These are phyloP conservation scores for Paradoxurus hermaphroditus DNA, from an alignment of 2,113 vertebrate species.

Conservation along the genomic window DNA sequence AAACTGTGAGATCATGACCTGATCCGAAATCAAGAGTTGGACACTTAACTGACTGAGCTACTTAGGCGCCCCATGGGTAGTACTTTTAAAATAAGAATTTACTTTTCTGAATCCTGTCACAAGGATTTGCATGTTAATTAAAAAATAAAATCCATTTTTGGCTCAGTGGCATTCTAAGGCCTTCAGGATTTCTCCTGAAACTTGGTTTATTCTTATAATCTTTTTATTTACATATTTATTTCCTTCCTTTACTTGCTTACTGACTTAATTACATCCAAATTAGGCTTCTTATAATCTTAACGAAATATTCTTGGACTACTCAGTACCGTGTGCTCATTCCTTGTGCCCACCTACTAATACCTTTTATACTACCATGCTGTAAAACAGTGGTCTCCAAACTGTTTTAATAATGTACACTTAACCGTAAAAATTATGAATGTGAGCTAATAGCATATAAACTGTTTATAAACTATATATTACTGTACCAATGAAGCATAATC, in stretches of 20 bases:
- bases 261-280: too few species aligned
- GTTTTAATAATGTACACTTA: not conserved
- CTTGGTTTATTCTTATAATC: not conserved
- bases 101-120: not conserved
- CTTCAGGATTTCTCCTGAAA: conserved; percentile 25
- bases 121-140: conserved; percentile 14
- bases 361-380: not conserved
- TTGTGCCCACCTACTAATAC: not conserved
- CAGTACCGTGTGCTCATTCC: not conserved
- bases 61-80: not conserved
- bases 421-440: not conserved
- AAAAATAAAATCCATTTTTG: not conserved
- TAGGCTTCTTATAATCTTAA: not conserved
- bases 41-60: too few species aligned
- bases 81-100: conserved; percentile 35
- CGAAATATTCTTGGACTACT: not conserved
- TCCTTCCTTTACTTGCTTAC: too few species aligned
- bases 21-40: too few species aligned
- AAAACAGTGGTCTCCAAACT: not conserved
- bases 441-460: not conserved
- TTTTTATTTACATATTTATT: not conserved
- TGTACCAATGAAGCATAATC: not conserved
- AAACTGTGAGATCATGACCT: too few species aligned
- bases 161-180: not conserved
- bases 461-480: not conserved